A percentile compares a stretch with the other conserved stretches of the same genome.
phyloP scores from a whole-genome alignment of 2,113 vertebrate genomes.

The Anthoscopus minutus region DNA sequence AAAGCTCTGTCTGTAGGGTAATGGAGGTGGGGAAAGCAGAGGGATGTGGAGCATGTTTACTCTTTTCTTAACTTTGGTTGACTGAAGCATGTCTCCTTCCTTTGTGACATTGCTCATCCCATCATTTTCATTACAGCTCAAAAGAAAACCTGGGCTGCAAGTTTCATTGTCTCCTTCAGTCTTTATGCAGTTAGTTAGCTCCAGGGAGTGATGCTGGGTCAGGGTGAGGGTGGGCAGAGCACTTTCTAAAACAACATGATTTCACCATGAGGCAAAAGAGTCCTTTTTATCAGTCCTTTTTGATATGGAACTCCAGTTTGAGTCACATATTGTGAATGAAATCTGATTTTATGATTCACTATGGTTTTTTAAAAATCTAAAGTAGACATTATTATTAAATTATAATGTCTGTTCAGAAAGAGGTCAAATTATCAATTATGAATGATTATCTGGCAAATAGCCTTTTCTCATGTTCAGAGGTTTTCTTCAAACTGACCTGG shows the following conservation, averaged over 20 bases:
- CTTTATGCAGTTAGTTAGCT: background rate
- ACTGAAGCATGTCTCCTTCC: background rate
- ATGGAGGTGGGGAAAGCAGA: background rate
- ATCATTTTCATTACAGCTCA: background rate
- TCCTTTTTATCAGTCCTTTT: background rate
- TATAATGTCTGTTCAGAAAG: background rate
- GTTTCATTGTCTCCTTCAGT: background rate
- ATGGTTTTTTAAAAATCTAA: background rate
- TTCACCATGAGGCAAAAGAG: background rate
- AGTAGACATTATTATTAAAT: background rate
- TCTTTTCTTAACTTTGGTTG: background rate
- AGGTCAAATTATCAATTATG: background rate
- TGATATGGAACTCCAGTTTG: background rate
- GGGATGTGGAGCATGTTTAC: rapidly evolving
- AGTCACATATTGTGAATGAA: background rate
- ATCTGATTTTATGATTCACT: background rate
- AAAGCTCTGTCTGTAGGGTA: background rate
- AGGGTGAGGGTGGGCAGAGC: background rate
- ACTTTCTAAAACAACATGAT: background rate
- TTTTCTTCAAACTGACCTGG: background rate
- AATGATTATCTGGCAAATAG: background rate
- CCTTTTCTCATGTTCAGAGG: background rate
- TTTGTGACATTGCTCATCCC: background rate
- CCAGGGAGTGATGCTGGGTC: background rate
- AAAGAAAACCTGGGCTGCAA: background rate